Evolutionary conservation across 1,140 invertebrate genomes (phyloP).

Genomic region (Megalopta genalis): DNA sequence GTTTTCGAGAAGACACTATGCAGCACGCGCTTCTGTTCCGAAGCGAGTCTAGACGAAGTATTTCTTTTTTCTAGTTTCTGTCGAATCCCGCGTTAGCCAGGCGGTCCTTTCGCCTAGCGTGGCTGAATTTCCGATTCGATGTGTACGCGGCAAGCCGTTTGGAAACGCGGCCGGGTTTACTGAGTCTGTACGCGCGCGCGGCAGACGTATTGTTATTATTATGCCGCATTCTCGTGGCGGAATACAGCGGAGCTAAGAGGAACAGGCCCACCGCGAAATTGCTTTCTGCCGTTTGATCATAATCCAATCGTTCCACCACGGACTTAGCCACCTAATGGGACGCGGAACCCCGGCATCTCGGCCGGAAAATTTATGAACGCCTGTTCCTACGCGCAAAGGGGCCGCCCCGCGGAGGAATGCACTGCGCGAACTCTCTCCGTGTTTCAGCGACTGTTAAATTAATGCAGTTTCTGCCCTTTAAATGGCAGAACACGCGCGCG

Average conservation of each 20-base stretch:
- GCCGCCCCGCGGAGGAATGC: slow-evolving; percentile 47
- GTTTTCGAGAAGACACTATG: too few relatives aligned
- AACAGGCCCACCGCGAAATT: slow-evolving; percentile 61
- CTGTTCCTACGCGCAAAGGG: slow-evolving; percentile 42
- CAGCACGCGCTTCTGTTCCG: too few relatives aligned
- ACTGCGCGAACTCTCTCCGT: slow-evolving; percentile 4
- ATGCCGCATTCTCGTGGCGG: slow-evolving; percentile 46
- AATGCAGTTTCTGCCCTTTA: slow-evolving; percentile 52
- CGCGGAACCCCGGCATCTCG: slow-evolving; percentile 54
- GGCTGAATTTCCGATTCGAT: not conserved
- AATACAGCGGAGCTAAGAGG: slow-evolving; percentile 44
- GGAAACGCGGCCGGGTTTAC: not conserved
- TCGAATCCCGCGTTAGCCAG: too few relatives aligned
- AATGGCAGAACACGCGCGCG: slow-evolving; percentile 37
- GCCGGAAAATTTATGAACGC: slow-evolving; percentile 63
- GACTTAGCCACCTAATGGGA: slow-evolving; percentile 62
- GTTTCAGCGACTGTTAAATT: slow-evolving; percentile 54
- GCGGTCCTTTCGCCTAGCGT: too few relatives aligned
- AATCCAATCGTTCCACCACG: slow-evolving; percentile 65
- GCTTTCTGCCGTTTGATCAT: slow-evolving; percentile 68
- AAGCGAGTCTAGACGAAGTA: too few relatives aligned
- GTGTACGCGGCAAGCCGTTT: not conserved
- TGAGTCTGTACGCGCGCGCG: too few relatives aligned
- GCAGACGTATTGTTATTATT: slow-evolving; percentile 37
- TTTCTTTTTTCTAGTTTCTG: not conserved